A percentile compares a stretch with the other conserved stretches of the same genome.
These are phyloP conservation scores for Trachelus troglodyta DNA, from an alignment of 2,888 invertebrate species.

Conservation along the genomic window DNA sequence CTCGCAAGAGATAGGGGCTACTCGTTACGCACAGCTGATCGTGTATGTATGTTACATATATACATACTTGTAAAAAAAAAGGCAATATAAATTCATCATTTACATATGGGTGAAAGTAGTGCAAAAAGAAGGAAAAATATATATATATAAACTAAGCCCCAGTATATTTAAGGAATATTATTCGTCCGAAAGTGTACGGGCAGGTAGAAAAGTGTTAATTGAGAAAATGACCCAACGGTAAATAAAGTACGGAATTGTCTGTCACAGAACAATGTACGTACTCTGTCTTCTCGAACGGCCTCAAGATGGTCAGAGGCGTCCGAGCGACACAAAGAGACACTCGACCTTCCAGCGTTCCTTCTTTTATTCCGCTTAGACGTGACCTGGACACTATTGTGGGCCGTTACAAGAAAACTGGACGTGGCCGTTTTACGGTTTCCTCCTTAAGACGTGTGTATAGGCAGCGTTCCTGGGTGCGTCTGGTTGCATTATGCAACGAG, in stretches of 20 bases:
- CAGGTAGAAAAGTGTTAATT: not conserved
- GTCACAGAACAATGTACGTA: not conserved
- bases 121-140: too few species aligned
- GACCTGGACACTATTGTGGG: not conserved
- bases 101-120: not conserved
- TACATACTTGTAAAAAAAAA: not conserved
- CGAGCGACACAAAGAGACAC: slow-evolving; percentile 3
- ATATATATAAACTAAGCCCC: not conserved
- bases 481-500: not conserved
- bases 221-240: not conserved
- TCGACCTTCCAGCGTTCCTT: not conserved
- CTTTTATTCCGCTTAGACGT: not conserved
- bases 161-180: not conserved
- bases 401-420: not conserved
- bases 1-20: slow-evolving; percentile 1
- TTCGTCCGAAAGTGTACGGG: not conserved
- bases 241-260: not conserved
- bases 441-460: not conserved
- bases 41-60: slow-evolving; percentile 13
- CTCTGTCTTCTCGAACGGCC: not conserved
- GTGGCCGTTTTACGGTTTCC: slow-evolving; percentile 4
- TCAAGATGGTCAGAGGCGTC: not conserved
- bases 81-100: not conserved
- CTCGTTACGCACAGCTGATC: slow-evolving; percentile 25
- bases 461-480: not conserved